phyloP scores from a whole-genome alignment of 2,797 vertebrate genomes.

The Balearica regulorum region DNA sequence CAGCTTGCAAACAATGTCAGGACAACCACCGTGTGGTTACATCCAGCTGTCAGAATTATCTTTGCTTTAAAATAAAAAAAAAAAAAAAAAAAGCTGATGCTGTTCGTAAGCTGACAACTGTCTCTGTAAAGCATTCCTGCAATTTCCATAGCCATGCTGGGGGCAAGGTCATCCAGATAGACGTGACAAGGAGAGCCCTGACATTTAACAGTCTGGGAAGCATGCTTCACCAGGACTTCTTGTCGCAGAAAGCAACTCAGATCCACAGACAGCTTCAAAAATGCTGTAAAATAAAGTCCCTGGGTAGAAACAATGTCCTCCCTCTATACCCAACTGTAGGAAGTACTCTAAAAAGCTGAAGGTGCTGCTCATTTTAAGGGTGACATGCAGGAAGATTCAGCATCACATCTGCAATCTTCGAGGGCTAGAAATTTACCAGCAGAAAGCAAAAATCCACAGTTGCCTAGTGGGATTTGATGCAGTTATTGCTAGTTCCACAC shows the following conservation, averaged over 20 bases:
- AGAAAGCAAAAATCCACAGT: neutral
- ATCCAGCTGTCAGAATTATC: constrained; percentile 8
- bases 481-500: neutral
- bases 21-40: neutral
- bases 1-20: neutral
- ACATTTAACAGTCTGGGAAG: neutral
- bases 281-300: neutral
- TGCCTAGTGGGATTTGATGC: neutral
- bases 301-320: neutral
- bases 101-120: neutral
- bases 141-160: neutral
- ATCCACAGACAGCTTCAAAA: neutral
- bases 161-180: neutral
- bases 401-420: neutral
- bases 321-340: neutral
- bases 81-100: neutral
- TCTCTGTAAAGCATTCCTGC: neutral
- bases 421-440: neutral
- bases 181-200: neutral
- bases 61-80: neutral
- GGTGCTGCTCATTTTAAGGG: neutral
- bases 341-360: neutral
- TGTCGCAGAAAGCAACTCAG: neutral
- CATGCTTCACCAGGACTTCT: neutral
- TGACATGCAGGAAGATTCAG: neutral